A percentile compares a stretch with the other conserved stretches of the same genome.
Evolutionary conservation across 2,888 invertebrate species (phyloP).

Genomic region (Aricia artaxerxes): DNA sequence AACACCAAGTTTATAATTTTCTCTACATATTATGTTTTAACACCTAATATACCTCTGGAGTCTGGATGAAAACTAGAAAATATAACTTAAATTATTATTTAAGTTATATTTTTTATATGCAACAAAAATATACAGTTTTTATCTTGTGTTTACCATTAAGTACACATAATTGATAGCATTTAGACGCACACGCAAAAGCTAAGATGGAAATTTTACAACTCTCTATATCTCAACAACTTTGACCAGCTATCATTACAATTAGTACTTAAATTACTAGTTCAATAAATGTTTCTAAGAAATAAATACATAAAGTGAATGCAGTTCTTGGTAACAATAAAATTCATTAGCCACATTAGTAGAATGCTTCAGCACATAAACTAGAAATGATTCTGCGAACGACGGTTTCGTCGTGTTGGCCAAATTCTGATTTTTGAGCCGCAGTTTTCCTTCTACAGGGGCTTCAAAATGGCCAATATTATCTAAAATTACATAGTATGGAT

Average conservation of each 20-base stretch:
- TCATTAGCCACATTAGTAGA: constrained; percentile 18
- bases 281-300: constrained; percentile 17
- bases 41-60: not conserved
- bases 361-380: constrained; percentile 23
- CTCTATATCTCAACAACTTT: not conserved
- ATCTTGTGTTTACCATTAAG: not conserved
- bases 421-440: not conserved
- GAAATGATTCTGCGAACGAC: constrained; percentile 21
- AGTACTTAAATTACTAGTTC: not conserved
- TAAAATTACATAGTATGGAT: not conserved
- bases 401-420: not conserved
- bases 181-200: not conserved
- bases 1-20: not conserved
- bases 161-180: not conserved
- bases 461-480: not conserved
- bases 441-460: not conserved
- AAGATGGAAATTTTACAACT: not conserved
- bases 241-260: not conserved
- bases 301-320: constrained; percentile 19
- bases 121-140: no score
- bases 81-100: no score
- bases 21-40: not conserved
- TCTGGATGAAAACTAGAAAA: not conserved
- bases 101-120: no score
- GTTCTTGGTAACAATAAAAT: constrained; percentile 26